Percentiles rank a stretch among this genome's conserved stretches.
phyloP scores from a whole-genome alignment of 2,113 vertebrate species.

The Leucoraja erinaceus region DNA sequence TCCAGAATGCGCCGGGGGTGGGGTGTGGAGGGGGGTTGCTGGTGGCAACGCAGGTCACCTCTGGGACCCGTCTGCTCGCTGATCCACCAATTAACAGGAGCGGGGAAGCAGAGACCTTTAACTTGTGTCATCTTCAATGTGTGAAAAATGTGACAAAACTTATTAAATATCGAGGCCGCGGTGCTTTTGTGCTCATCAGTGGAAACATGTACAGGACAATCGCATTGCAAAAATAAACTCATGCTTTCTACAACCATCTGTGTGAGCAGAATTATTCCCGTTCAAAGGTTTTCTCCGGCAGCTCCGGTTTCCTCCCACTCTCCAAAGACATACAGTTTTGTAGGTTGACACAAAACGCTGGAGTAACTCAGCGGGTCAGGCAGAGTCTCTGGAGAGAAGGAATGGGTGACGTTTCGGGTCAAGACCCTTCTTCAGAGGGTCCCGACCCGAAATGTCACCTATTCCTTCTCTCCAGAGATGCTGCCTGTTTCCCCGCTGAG shows the following conservation, averaged over 20 bases:
- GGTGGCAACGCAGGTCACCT: neutral
- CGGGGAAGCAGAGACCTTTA: neutral
- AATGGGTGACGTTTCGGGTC: no score
- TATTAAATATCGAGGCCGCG: neutral
- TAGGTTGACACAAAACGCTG: no score
- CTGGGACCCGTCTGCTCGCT: neutral
- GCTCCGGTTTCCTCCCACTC: no score
- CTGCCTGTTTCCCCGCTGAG: no score
- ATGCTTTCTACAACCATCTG: neutral
- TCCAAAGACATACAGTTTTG: no score
- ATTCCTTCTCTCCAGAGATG: no score
- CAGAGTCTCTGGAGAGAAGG: no score
- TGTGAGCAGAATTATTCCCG: neutral
- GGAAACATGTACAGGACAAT: neutral
- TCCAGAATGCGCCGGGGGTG: neutral
- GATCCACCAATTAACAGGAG: neutral
- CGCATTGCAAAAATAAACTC: constrained; percentile 1
- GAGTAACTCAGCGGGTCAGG: no score
- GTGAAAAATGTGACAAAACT: constrained; percentile 23
- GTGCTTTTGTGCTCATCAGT: neutral
- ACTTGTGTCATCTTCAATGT: neutral
- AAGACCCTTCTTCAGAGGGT: no score
- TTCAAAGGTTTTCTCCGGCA: neutral
- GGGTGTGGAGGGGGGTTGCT: no score
- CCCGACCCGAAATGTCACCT: no score